These are phyloP conservation scores for Chymomyza caudatula DNA, from an alignment of 2,888 invertebrate genomes.

Conservation along the genomic window DNA sequence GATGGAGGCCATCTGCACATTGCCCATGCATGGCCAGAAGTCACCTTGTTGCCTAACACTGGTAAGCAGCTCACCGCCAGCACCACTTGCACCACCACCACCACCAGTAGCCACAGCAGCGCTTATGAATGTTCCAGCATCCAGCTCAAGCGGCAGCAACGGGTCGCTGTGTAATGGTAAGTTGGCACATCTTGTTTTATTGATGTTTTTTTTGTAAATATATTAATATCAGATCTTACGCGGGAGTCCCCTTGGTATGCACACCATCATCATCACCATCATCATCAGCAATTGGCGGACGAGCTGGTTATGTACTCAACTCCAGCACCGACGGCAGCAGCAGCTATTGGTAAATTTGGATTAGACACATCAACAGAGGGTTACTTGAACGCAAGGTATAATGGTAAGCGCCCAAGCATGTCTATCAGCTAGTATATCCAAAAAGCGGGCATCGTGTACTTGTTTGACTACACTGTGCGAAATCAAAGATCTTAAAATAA, in stretches of 20 bases:
- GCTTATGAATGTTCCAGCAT: slow-evolving; percentile 48
- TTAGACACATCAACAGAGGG: slow-evolving; percentile 76
- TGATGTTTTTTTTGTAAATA: neutral
- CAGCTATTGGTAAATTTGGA: slow-evolving; percentile 74
- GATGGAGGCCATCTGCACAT: slow-evolving; percentile 58
- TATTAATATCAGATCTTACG: slow-evolving; percentile 53
- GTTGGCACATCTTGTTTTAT: neutral
- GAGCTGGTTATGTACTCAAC: slow-evolving; percentile 74
- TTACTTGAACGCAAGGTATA: slow-evolving; percentile 77
- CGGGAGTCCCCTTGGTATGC: slow-evolving; percentile 72
- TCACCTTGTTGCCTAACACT: slow-evolving; percentile 59
- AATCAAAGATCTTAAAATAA: neutral
- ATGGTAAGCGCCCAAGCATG: slow-evolving; percentile 73
- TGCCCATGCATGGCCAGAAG: slow-evolving; percentile 56
- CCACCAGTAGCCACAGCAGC: slow-evolving; percentile 44
- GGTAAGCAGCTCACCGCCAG: slow-evolving; percentile 6
- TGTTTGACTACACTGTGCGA: neutral
- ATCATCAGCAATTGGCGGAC: slow-evolving; percentile 73
- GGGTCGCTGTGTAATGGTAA: slow-evolving; percentile 60
- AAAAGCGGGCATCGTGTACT: too few relatives aligned
- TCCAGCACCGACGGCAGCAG: slow-evolving; percentile 61
- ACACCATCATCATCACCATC: slow-evolving; percentile 69
- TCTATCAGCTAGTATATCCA: neutral
- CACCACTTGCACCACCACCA: slow-evolving; percentile 59
- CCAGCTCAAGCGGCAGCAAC: slow-evolving; percentile 32